Conservation (phyloP, 2,888 invertebrate species). For the Rosalia funebris region DNA sequence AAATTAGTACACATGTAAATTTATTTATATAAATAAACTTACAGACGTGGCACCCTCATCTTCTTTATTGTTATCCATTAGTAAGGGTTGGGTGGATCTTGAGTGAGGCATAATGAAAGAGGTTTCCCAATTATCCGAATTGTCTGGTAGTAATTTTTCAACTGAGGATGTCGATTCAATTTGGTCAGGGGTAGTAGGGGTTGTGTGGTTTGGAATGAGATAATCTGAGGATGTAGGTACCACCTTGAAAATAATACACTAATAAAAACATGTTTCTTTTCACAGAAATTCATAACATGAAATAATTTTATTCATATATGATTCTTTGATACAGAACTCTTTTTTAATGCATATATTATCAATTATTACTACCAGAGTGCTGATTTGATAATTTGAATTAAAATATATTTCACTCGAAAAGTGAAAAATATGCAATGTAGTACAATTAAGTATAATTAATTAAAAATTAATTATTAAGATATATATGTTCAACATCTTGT, state of each 20-base stretch:
- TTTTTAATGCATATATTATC: too few relatives aligned
- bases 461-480: too few relatives aligned
- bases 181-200: slow-evolving; percentile 55
- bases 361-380: too few relatives aligned
- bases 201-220: slow-evolving; percentile 69
- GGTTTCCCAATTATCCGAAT: slow-evolving; percentile 73
- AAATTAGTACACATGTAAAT: slow-evolving; percentile 6
- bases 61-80: slow-evolving; percentile 58
- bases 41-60: slow-evolving; percentile 52
- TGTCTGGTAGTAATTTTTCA: slow-evolving; percentile 66
- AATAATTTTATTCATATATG: too few relatives aligned
- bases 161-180: slow-evolving; percentile 63
- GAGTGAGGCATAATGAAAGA: slow-evolving; percentile 70
- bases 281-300: too few relatives aligned
- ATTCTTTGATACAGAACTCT: too few relatives aligned
- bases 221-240: slow-evolving; percentile 70
- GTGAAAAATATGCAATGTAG: too few relatives aligned
- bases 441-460: too few relatives aligned
- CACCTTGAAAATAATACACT: slow-evolving; percentile 43
- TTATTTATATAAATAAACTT: slow-evolving; percentile 39
- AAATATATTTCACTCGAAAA: too few relatives aligned
- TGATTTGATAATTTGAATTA: too few relatives aligned
- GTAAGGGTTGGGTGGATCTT: slow-evolving; percentile 65
- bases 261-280: too few relatives aligned
- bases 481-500: too few relatives aligned